These are phyloP conservation scores for Aegithalos caudatus DNA, from an alignment of 2,113 vertebrate species.

Conservation along the genomic window DNA sequence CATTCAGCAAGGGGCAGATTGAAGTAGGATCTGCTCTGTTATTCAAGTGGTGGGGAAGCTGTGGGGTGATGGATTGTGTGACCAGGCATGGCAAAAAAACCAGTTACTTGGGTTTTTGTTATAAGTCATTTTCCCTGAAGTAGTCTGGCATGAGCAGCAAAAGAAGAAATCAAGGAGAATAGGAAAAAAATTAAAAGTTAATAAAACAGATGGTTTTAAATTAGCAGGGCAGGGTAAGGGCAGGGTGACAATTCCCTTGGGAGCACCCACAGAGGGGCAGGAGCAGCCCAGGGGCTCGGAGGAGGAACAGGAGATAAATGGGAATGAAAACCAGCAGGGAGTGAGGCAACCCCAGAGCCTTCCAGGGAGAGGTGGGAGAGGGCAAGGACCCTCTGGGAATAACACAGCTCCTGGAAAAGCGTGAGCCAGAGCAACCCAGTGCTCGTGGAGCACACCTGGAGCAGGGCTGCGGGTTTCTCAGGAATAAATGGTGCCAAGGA, in stretches of 20 bases:
- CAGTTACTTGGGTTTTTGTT: not conserved
- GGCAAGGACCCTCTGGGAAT: not conserved
- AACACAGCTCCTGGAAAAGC: fast-evolving
- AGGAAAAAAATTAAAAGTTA: not conserved
- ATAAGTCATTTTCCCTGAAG: not conserved
- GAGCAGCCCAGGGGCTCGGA: not conserved
- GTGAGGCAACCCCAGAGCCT: not conserved
- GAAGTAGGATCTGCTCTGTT: not conserved
- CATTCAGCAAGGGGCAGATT: not conserved
- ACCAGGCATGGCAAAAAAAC: not conserved
- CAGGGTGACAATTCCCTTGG: not conserved
- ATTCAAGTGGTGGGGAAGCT: not conserved
- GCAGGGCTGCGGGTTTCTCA: fast-evolving
- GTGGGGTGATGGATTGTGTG: not conserved
- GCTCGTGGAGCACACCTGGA: fast-evolving
- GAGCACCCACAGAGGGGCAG: not conserved
- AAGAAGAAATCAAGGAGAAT: not conserved
- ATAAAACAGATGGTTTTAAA: not conserved
- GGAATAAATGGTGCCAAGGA: not conserved
- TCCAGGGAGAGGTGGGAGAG: not conserved
- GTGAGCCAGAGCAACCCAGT: fast-evolving
- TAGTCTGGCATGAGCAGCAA: not conserved
- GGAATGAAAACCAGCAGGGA: not conserved
- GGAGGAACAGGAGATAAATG: not conserved
- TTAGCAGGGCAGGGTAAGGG: not conserved